Evolutionary conservation across 2,888 invertebrate species (phyloP), one percentile per base, ranked within the genome.

Genomic region (Diabrotica balteata): DNA sequence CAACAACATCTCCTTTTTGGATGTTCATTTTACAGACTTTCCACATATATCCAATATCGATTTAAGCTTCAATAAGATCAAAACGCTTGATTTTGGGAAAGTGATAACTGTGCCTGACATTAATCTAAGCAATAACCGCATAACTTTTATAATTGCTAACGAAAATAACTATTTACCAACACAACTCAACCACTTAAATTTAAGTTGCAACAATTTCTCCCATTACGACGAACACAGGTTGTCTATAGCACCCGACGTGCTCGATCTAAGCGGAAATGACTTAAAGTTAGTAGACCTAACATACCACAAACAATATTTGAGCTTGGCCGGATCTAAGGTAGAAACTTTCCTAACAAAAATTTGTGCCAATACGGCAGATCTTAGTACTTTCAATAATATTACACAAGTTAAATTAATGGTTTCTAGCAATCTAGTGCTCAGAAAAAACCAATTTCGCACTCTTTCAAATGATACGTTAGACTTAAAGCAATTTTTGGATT

Each of bases 241-340:
- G 10, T 49, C 42, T 43, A 7, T 59, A 2, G 10, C 9, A 46
- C 51, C 47, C 7, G 45, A 58, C 7, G 44, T 8, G 43, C 42
- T 64, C 44, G 64, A 64, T 52, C 58, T 64, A 50, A 64, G 64
- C 46, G 32, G 54, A 22, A 64, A 64, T 45, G 47, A 44, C 42
- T 59, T 64, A 11, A 64, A 45, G 11, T 6, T 9, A 8, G n/a
- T 64, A n/a, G 45, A 52, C n/a, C 5, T 64, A 22, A 45, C 8
- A 10, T 46, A 52, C 32, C 11, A 9, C 0, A 64, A 64, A 8
- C 45, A 42, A n/a, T 58, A 58, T 44, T 58, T 64, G 8, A 64
- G 9, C 47, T 59, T 64, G 9, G 51, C 64, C 17, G 6, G 49
- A 11, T 51, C 58, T 51, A 58, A 51, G n/a, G 17, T 64, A 7